A percentile compares a stretch with the other conserved stretches of the same genome.
phyloP scores from a whole-genome alignment of 2,797 vertebrate species.

The Hylomyscus alleni region DNA sequence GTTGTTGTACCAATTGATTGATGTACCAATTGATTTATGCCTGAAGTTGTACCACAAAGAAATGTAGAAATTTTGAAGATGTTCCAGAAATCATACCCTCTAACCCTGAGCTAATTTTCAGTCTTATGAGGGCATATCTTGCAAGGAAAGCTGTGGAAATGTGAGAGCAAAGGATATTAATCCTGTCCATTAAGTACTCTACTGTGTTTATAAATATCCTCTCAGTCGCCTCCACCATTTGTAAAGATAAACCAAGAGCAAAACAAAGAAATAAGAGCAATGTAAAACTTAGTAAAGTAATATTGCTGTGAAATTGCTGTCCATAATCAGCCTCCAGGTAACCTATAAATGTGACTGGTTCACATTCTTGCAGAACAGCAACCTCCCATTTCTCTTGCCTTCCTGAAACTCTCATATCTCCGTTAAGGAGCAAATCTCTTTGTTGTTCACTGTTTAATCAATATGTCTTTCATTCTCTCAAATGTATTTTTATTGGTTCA shows the following conservation, averaged over 20 bases:
- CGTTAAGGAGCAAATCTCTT: background rate
- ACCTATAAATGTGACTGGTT: background rate
- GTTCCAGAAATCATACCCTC: conserved; percentile 11
- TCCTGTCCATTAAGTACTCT: accelerated
- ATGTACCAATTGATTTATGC: background rate
- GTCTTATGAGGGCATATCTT: background rate
- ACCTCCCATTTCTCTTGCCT: background rate
- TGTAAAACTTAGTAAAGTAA: background rate
- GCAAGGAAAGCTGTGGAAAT: background rate
- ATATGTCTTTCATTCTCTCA: conserved; percentile 29
- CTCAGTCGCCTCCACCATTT: background rate
- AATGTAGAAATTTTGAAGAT: background rate
- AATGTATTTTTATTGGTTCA: background rate
- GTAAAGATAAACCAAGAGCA: background rate
- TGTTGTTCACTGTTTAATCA: background rate
- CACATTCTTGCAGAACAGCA: background rate
- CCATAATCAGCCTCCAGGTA: background rate
- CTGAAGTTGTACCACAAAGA: background rate
- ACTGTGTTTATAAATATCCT: background rate
- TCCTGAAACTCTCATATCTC: background rate
- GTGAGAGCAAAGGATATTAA: background rate
- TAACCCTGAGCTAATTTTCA: background rate
- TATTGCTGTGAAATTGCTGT: background rate
- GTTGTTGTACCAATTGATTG: background rate
- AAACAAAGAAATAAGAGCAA: background rate